Base-by-base conservation (phyloP, 2,113 vertebrate species). In the Phyllostomus discolor region DNA sequence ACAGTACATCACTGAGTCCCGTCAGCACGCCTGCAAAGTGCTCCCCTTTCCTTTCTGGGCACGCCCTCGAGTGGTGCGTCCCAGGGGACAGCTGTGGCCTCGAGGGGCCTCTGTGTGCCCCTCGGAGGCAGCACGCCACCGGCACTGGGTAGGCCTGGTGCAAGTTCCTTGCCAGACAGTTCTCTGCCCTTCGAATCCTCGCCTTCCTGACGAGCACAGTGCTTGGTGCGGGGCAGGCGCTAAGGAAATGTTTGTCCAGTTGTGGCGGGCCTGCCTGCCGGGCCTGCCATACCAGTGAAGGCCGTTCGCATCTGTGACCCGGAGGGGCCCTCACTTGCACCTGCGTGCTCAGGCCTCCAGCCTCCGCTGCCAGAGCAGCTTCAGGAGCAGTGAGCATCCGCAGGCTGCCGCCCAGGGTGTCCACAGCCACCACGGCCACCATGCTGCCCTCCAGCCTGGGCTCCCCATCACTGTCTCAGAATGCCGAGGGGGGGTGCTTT, bases 231-330 rank as follows among this genome's bases (percentile, higher is more conserved):
- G 57, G 92, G 46, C 70, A 54, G 48, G 35, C 10, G 15, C 48
- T 4, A 31, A 48, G 43, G 92, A 92, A 64, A 33, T 7, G 41
- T 33, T 26, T 85, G 66, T 76, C 89, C 20, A 15, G 0, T 46
- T 83, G 33, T n/a, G 19, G 52, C 0, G 4, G n/a, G 43, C 38
- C 38, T 41, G 16, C 86, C 64, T 54, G 54, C 33, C 31, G 28
- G 69, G 78, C 38, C 66, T 69, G 85, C 59, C 62, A 20, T 48
- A 33, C 90, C 84, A 84, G 35, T 38, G 54, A 59, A 46, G n/a
- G 78, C 66, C 33, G 19, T 64, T 92, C 75, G 8, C 20, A 31
- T 67, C 31, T 48, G 0, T 67, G 72, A 89, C 31, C 72, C 90
- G 43, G 2, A 82, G 67, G 75, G 62, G 62, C 35, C 50, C 50